A percentile compares a stretch with the other conserved stretches of the same genome.
These are phyloP conservation scores for Notolabrus celidotus DNA, from an alignment of 2,797 vertebrate species.

Conservation along the genomic window DNA sequence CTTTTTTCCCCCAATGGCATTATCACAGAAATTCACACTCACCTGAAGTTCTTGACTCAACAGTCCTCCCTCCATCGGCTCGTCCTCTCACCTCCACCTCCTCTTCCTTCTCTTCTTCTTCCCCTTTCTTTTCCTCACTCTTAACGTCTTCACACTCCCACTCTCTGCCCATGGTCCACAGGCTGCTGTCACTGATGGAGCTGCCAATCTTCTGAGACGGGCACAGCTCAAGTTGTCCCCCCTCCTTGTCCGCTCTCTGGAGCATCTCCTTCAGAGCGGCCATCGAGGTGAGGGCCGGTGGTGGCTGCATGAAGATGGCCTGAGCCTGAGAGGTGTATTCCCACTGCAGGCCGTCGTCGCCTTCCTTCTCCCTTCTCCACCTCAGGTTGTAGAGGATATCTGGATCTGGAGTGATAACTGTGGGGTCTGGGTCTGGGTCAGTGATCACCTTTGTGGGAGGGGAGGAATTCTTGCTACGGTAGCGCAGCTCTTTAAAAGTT, in stretches of 20 bases:
- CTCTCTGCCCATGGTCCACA: slow-evolving; percentile 67
- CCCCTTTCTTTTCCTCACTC: slow-evolving; percentile 52
- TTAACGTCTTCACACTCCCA: slow-evolving; percentile 53
- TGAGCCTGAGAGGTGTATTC: slow-evolving; percentile 88
- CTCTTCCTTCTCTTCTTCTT: slow-evolving; percentile 46
- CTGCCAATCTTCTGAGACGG: slow-evolving; percentile 74
- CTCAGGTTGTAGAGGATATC: slow-evolving; percentile 88
- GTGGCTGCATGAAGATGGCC: slow-evolving; percentile 84
- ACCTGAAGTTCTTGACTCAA: slow-evolving; percentile 83
- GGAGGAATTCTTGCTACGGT: slow-evolving; percentile 84
- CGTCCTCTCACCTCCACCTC: slow-evolving; percentile 74
- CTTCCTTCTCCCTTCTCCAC: slow-evolving; percentile 83
- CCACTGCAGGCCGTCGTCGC: slow-evolving; percentile 83
- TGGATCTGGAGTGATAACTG: slow-evolving; percentile 84
- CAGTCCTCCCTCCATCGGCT: slow-evolving; percentile 85
- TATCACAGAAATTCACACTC: slow-evolving; percentile 53
- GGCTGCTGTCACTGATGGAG: slow-evolving; percentile 77
- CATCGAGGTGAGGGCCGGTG: slow-evolving; percentile 82
- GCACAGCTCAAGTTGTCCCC: slow-evolving; percentile 62
- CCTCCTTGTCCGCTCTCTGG: slow-evolving; percentile 86
- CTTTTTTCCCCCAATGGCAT: background rate
- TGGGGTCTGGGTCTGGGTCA: slow-evolving; percentile 83
- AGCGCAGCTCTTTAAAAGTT: slow-evolving; percentile 92
- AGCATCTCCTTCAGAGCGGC: slow-evolving; percentile 86
- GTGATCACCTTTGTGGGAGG: slow-evolving; percentile 72